Base-by-base conservation (phyloP, 1,140 invertebrate species). In the Drosophila pseudoananassae region DNA sequence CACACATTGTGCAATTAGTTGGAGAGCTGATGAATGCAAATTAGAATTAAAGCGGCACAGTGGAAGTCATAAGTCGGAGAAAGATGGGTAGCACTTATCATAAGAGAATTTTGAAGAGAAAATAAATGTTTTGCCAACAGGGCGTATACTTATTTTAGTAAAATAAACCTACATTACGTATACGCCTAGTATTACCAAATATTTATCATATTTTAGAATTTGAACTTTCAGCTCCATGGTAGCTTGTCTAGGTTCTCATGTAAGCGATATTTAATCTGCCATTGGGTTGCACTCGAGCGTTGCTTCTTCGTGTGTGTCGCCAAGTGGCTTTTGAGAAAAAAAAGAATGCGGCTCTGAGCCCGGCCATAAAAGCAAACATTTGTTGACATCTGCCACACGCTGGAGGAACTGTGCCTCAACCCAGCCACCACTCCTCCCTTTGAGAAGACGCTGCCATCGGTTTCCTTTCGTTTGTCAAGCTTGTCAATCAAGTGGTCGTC, bases 351-450 rank as follows among this genome's bases (percentile, higher is more conserved):
- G 29, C 43, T 66, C 59, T 51, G 33, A 69, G 77, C 71, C 56
- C 61, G 55, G 70, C 61, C 76, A 58, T 77, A 71, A 82, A 84
- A 54, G 72, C 49, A 60, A 76, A 84, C 82, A 84, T 65, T 85
- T 77, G 82, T 82, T 85, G 81, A 85, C 81, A 85, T 85, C 81
- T 85, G 81, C 81, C 81, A 87, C 82, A 85, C 81, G 77, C 65
- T 68, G 55, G 51, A 14, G 14, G n/a, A 46, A 46, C 33, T 20
- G 12, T 12, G 10, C n/a, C 25, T 20, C 15, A 20, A 27, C 6
- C 49, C 54, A 40, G 60, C 47, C 54, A 40, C 66, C 47, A 50
- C 7, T 20, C 36, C 36, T 38, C 17, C 43, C 5, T 7, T 17
- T 17, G 2, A 15, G 6, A 40, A 40, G 6, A 40, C 8, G 10